Base-by-base conservation (phyloP, 2,888 invertebrate genomes). In the Gnatocerus cornutus region DNA sequence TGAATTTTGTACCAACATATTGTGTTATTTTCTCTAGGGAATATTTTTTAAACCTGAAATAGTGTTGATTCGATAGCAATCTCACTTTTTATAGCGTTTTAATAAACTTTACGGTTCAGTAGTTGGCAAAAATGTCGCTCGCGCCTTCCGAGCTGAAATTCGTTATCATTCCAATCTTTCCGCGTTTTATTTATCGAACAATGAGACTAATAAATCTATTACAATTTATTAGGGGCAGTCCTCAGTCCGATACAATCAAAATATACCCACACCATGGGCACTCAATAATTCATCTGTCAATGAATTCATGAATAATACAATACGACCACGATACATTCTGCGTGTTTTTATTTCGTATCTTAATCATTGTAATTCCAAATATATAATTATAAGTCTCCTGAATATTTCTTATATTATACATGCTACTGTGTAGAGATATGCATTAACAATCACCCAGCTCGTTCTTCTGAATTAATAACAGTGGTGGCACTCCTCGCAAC, bases 301-400 rank as follows among this genome's bases (percentile, higher is more conserved):
- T 77, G 78, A 69, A 74, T 76, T 77, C 76, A 79, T 77, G 78
- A 79, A 78, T 77, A 78, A 77, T 73, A 76, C 73, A 76, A 71
- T 53, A 71, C 53, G 14, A 21, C 52, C 65, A 64, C 68, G 59
- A 58, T 63, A 58, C 53, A 50, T 64, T 30, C 62, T 46, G 56
- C 39, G 61, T 69, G 66, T 77, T 79, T 80, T 80, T 78, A 77
- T 78, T 79, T 79, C 79, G 75, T 78, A 77, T 82, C 79, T 82
- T 84, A 84, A 84, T 84, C 81, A 84, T 84, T 82, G 82, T 84
- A 82, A 84, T 84, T 84, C 81, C 80, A 83, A 84, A 84, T 84
- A 80, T 84, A 82, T 85, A 84, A 85, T 85, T 85, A 84, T 80
- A 84, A 78, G 81, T 79, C 80, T 78, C 74, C 71, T 73, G 77